Conservation (phyloP, 1,140 invertebrate species). For the Lethrus apterus region DNA sequence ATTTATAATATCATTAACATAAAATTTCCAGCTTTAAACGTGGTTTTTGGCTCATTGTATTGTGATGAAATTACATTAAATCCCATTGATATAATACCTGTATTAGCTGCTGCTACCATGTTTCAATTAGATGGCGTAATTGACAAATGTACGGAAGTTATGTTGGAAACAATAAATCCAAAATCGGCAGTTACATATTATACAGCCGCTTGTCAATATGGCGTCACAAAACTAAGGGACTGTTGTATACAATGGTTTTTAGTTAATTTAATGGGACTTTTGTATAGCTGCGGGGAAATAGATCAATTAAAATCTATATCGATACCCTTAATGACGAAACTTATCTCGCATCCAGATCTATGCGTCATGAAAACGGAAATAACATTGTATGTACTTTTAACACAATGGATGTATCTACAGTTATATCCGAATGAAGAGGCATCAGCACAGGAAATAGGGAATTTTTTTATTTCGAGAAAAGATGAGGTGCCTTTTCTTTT, state of each 20-base stretch:
- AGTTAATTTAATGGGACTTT: constrained; percentile 54
- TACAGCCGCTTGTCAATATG: constrained; percentile 60
- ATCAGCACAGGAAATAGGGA: constrained; percentile 35
- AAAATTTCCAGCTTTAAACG: constrained; percentile 53
- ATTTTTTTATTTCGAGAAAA: constrained; percentile 43
- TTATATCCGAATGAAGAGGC: constrained; percentile 36
- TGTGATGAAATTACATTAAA: constrained; percentile 69
- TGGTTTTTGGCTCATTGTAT: constrained; percentile 73
- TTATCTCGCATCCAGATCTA: constrained; percentile 59
- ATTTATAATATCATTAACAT: no score
- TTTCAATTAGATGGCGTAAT: constrained; percentile 70
- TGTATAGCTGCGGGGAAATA: constrained; percentile 48
- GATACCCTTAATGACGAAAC: constrained; percentile 56
- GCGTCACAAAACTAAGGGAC: constrained; percentile 53
- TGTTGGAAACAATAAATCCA: constrained; percentile 67
- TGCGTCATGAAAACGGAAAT: constrained; percentile 77
- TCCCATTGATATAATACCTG: constrained; percentile 59
- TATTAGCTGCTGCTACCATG: constrained; percentile 68
- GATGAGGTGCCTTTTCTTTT: constrained; percentile 52
- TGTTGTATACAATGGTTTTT: constrained; percentile 62
- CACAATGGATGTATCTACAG: constrained; percentile 57
- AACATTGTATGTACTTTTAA: constrained; percentile 66
- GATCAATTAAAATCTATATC: constrained; percentile 40
- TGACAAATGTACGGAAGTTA: constrained; percentile 66
- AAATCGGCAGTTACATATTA: constrained; percentile 56